phyloP scores from a whole-genome alignment of 2,113 vertebrate species.

The Myocastor coypus region DNA sequence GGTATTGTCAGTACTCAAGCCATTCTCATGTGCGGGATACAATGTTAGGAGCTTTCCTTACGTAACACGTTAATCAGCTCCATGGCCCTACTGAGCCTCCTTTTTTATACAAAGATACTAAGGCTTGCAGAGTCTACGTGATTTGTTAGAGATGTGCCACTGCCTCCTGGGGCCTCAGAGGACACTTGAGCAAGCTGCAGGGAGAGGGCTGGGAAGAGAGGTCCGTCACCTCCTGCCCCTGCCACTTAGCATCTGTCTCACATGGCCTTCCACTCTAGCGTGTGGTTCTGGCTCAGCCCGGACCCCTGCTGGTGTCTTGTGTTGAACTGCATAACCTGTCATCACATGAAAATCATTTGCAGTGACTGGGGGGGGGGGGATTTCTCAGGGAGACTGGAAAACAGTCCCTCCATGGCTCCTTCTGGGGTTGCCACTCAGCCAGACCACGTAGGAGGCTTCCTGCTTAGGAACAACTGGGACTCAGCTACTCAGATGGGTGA shows the following conservation, averaged over 20 bases:
- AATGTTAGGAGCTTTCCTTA: background rate
- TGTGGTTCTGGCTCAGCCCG: background rate
- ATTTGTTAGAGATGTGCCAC: background rate
- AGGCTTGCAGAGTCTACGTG: background rate
- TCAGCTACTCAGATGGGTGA: background rate
- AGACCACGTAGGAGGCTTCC: background rate
- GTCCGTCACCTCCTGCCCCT: slow-evolving; percentile 9
- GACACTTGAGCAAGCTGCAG: background rate
- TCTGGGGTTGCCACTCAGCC: slow-evolving; percentile 4
- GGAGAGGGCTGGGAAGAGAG: background rate
- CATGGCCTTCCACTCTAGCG: background rate
- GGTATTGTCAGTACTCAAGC: background rate
- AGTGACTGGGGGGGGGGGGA: background rate
- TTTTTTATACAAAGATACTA: background rate
- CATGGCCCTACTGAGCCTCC: background rate
- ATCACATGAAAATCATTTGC: slow-evolving; percentile 22
- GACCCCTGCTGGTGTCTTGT: background rate
- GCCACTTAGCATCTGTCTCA: background rate
- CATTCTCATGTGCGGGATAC: background rate
- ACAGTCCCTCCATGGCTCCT: background rate
- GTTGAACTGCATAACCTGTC: slow-evolving; percentile 24
- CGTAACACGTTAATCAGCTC: background rate
- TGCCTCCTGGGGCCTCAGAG: background rate
- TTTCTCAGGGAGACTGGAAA: background rate
- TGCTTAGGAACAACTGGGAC: background rate